Percentiles rank a stretch among this genome's conserved stretches.
Evolutionary conservation across 1,140 invertebrate species (phyloP).

Genomic region (Diabrotica undecimpunctata): DNA sequence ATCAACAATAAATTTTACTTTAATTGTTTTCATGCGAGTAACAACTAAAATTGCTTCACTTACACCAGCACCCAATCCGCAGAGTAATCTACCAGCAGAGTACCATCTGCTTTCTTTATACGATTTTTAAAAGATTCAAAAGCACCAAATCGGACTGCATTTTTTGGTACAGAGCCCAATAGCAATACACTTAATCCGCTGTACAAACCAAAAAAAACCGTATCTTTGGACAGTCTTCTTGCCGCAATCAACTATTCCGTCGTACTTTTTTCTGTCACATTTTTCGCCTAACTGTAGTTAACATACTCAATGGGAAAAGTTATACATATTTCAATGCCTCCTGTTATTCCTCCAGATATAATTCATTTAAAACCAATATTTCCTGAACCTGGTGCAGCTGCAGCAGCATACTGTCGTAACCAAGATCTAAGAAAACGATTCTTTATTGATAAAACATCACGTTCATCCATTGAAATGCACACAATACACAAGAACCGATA

Average conservation of each 20-base stretch:
- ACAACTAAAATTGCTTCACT: conserved; percentile 96
- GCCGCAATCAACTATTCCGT: conserved; percentile 90
- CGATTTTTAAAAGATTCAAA: conserved; percentile 90
- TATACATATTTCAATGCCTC: conserved; percentile 98
- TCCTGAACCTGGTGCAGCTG: conserved; percentile 62
- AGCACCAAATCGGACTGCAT: conserved; percentile 94
- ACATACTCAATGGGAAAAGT: conserved; percentile 99
- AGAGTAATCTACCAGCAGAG: conserved; percentile 73
- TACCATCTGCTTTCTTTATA: conserved; percentile 74
- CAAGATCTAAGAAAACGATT: conserved; percentile 55
- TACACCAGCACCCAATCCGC: conserved; percentile 93
- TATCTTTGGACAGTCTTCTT: conserved; percentile 86
- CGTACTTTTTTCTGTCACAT: conserved; percentile 70
- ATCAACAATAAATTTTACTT: conserved; percentile 99
- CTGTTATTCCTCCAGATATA: conserved; percentile 68
- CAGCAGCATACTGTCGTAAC: conserved; percentile 64
- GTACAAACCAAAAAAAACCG: conserved; percentile 93
- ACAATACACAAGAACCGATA: too few relatives aligned
- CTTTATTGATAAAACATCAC: neutral
- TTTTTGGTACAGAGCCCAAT: conserved; percentile 96
- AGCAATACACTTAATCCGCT: conserved; percentile 91
- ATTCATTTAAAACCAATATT: conserved; percentile 72
- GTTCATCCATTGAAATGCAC: neutral
- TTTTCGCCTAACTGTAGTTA: conserved; percentile 95
- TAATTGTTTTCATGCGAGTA: conserved; percentile 99